A percentile compares a stretch with the other conserved stretches of the same genome.
phyloP scores from a whole-genome alignment of 2,113 vertebrate species.

The Sturnus vulgaris region DNA sequence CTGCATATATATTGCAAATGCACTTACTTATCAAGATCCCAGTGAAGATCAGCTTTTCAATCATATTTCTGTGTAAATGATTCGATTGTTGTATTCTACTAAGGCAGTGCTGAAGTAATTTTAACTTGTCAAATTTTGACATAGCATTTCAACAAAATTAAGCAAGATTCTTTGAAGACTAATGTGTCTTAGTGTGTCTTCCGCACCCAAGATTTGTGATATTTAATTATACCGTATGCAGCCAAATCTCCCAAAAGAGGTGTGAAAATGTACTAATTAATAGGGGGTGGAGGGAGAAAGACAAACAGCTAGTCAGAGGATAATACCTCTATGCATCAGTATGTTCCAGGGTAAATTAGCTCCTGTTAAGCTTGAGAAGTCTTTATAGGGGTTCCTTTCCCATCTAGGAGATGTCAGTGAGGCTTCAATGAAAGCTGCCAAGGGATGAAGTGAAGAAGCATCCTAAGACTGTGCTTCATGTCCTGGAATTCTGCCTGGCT shows the following conservation, averaged over 20 bases:
- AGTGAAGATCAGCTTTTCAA: not conserved
- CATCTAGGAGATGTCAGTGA: not conserved
- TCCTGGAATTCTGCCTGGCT: not conserved
- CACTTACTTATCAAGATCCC: not conserved
- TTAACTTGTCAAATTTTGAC: not conserved
- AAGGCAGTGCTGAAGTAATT: not conserved
- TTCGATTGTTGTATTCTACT: not conserved
- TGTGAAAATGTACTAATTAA: slow-evolving; percentile 10
- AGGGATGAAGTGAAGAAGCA: not conserved
- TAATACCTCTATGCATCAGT: not conserved
- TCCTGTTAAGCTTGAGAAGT: not conserved
- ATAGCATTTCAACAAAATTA: not conserved
- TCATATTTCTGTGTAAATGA: not conserved
- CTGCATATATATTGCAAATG: not conserved
- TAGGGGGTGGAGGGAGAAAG: not conserved
- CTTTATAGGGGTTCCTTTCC: not conserved
- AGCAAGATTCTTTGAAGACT: not conserved
- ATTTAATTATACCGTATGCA: not conserved
- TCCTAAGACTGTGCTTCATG: not conserved
- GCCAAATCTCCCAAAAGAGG: not conserved
- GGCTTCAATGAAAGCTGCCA: not conserved
- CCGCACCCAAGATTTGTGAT: not conserved
- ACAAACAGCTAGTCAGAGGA: not conserved
- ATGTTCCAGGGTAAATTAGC: not conserved
- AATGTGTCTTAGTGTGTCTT: not conserved